A percentile compares a stretch with the other conserved stretches of the same genome.
Conservation (phyloP, 2,888 invertebrate species). For the Gibbula magus region DNA sequence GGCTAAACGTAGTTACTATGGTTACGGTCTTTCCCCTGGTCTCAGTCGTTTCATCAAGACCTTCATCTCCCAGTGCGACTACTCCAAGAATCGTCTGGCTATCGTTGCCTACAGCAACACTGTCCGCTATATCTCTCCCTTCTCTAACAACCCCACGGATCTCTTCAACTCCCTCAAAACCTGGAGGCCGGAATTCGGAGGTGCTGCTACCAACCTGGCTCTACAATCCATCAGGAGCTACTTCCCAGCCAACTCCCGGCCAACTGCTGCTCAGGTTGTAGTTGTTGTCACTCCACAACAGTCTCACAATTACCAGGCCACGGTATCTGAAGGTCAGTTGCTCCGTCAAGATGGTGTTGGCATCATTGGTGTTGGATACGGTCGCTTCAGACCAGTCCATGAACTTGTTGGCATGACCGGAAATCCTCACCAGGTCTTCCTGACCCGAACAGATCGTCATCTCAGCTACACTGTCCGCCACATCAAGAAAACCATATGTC, state of each 20-base stretch:
- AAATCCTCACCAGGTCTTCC: not conserved
- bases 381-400: not conserved
- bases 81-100: not conserved
- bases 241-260: not conserved
- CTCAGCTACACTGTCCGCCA: not conserved
- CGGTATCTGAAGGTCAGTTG: not conserved
- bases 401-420: not conserved
- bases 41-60: not conserved
- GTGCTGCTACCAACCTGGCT: not conserved
- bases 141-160: not conserved
- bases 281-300: not conserved
- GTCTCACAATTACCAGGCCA: not conserved
- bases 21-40: not conserved
- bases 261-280: not conserved
- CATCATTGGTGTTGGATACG: not conserved
- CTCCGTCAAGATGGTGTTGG: not conserved
- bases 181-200: not conserved
- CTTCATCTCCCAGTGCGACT: not conserved
- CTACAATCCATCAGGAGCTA: not conserved
- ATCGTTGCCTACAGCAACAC: constrained; percentile 16
- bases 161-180: not conserved
- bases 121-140: not conserved
- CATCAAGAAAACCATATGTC: not conserved
- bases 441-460: not conserved
- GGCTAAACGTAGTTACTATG: not conserved